Conservation (phyloP, 1,140 invertebrate species). For the Drosophila funebris region DNA sequence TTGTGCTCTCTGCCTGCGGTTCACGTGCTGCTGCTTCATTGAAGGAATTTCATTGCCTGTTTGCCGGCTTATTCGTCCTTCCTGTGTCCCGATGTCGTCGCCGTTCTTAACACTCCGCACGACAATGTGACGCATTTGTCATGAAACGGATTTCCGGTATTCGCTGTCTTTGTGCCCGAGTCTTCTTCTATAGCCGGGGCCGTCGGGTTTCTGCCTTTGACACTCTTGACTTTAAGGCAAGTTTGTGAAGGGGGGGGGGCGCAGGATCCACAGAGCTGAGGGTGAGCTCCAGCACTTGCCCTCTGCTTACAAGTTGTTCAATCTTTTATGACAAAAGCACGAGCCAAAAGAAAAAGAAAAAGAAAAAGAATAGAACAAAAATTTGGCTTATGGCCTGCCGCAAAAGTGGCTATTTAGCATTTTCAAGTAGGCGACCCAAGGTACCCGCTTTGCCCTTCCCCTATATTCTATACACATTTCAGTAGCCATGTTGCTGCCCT, state of each 20-base stretch:
- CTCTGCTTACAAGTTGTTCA: slow-evolving; percentile 65
- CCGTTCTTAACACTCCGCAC: slow-evolving; percentile 60
- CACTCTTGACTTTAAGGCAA: slow-evolving; percentile 68
- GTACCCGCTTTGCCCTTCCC: neutral
- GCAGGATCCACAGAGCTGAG: neutral
- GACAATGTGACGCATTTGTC: slow-evolving; percentile 79
- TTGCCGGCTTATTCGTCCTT: slow-evolving; percentile 60
- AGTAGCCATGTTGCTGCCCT: slow-evolving; percentile 16
- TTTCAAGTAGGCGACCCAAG: slow-evolving; percentile 66
- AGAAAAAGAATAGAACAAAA: slow-evolving; percentile 32
- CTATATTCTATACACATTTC: neutral
- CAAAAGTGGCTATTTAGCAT: slow-evolving; percentile 82
- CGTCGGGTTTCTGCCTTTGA: slow-evolving; percentile 18
- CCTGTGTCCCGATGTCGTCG: neutral
- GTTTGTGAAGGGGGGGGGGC: too few species aligned
- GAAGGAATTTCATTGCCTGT: slow-evolving; percentile 75
- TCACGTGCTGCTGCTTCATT: slow-evolving; percentile 73
- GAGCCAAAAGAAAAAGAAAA: slow-evolving; percentile 2
- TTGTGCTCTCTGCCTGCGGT: slow-evolving; percentile 26
- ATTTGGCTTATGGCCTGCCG: slow-evolving; percentile 57
- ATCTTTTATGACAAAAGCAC: slow-evolving; percentile 71
- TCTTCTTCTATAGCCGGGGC: neutral
- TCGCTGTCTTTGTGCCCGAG: slow-evolving; percentile 54
- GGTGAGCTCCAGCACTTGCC: slow-evolving; percentile 11
- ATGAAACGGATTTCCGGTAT: slow-evolving; percentile 82